A percentile compares a stretch with the other conserved stretches of the same genome.
Conservation (phyloP, 2,113 vertebrate species). For the Passer montanus region DNA sequence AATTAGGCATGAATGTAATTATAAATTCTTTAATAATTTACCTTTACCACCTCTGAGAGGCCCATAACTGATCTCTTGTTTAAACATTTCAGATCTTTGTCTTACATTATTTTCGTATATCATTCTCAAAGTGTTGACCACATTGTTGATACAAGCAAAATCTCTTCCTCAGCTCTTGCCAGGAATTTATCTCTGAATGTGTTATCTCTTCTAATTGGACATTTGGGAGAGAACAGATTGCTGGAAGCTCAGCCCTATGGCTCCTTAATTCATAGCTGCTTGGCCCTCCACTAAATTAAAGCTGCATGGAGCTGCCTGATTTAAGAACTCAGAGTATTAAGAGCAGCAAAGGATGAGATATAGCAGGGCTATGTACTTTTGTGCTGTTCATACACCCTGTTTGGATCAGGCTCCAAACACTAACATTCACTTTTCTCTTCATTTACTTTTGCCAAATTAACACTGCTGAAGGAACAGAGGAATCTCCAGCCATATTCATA, state of each 20-base stretch:
- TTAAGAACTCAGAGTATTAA: constrained; percentile 52
- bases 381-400: not conserved
- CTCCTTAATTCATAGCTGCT: constrained; percentile 64
- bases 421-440: not conserved
- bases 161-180: constrained; percentile 38
- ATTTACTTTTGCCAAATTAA: constrained; percentile 33
- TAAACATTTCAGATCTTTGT: constrained; percentile 58
- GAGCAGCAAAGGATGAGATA: constrained; percentile 1
- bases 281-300: constrained; percentile 69
- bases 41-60: constrained; percentile 59
- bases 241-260: constrained; percentile 54
- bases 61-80: constrained; percentile 48
- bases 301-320: constrained; percentile 52
- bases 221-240: constrained; percentile 67
- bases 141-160: constrained; percentile 64
- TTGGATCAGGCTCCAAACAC: constrained; percentile 11
- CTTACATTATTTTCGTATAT: constrained; percentile 50
- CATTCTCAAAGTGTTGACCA: constrained; percentile 37
- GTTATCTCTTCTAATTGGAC: constrained; percentile 68
- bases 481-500: constrained; percentile 10
- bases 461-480: constrained; percentile 15
- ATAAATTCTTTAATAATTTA: constrained; percentile 66
- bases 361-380: not conserved
- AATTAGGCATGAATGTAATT: constrained; percentile 59
- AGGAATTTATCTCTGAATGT: constrained; percentile 52